Base-by-base conservation (phyloP, 2,797 vertebrate species). In the Chromobotia macracanthus region DNA sequence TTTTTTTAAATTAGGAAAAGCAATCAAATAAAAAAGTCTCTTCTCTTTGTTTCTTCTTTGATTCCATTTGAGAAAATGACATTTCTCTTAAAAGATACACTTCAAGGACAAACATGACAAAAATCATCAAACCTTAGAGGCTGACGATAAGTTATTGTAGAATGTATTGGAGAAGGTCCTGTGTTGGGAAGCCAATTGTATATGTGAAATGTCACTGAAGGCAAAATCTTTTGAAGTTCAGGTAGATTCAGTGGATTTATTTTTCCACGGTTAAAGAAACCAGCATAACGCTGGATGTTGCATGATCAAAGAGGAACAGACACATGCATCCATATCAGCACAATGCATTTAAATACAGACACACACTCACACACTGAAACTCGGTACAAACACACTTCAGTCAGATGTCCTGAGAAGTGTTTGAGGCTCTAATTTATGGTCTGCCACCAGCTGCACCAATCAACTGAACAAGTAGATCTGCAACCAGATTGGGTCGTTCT, bases 331-430 rank as follows among this genome's bases (percentile, higher is more conserved):
- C 51, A 44, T 44, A 67, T 56, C 74, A 67, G 35, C 58, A 23
- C n/a, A 66, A 77, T 21, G 25, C 65, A 70, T 38, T 35, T 58
- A 68, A 31, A 77, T n/a, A 75, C 58, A 23, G 15, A 74, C 58
- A 21, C 55, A 51, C 69, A 38, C 25, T 25, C 56, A 72, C 23
- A 77, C 38, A 25, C 48, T n/a, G 44, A 44, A 69, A 77, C 48
- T 35, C 53, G 46, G 41, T 18, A 71, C 35, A 56, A 35, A 64
- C 65, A 75, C 60, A 80, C 44, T 65, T n/a, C 66, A 21, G 41
- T 31, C 41, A 50, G 8, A 63, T 80, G 53, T 78, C 78, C 78
- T 78, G 75, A 80, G 75, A 78, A 71, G 75, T 77, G 79, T 66
- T 70, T 72, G 51, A 69, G 35, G 68, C 46, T 79, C 74, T 73